These are phyloP conservation scores for Acromyrmex heyeri DNA, from an alignment of 1,140 invertebrate species.

Conservation along the genomic window DNA sequence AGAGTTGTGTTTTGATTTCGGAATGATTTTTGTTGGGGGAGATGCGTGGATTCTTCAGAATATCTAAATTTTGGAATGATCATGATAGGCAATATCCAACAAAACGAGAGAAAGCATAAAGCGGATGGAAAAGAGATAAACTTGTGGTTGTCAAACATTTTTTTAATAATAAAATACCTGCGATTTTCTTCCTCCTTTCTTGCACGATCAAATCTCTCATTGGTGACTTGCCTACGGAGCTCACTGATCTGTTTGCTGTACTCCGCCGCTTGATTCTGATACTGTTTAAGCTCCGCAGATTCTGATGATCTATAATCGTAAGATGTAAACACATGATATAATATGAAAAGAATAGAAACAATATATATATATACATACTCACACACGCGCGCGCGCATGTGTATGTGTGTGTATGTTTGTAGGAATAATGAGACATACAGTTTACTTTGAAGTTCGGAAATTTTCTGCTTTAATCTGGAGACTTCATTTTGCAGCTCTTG, in stretches of 20 bases:
- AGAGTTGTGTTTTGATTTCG: background rate
- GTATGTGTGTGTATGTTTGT: too few relatives aligned
- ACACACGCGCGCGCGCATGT: too few relatives aligned
- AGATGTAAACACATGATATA: constrained; percentile 16
- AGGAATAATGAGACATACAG: constrained; percentile 83
- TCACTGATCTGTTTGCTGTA: constrained; percentile 87
- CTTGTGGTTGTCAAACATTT: background rate
- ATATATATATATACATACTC: background rate
- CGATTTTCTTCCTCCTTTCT: constrained; percentile 81
- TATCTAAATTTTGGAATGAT: constrained; percentile 30
- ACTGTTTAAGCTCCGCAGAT: constrained; percentile 86
- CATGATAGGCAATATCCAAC: background rate
- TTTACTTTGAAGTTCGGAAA: constrained; percentile 85
- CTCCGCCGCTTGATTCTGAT: constrained; percentile 87
- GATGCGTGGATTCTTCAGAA: background rate
- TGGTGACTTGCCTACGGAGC: constrained; percentile 87
- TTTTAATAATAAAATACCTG: constrained; percentile 75
- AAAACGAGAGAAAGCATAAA: background rate
- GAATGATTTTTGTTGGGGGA: background rate
- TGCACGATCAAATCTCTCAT: constrained; percentile 86
- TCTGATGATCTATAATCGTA: constrained; percentile 81
- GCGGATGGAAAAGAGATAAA: background rate
- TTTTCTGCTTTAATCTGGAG: constrained; percentile 83
- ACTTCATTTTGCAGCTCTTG: constrained; percentile 87
- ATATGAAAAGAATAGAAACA: constrained; percentile 31